Base-by-base conservation (phyloP, 2,113 vertebrate genomes). In the Oxyruncus cristatus region DNA sequence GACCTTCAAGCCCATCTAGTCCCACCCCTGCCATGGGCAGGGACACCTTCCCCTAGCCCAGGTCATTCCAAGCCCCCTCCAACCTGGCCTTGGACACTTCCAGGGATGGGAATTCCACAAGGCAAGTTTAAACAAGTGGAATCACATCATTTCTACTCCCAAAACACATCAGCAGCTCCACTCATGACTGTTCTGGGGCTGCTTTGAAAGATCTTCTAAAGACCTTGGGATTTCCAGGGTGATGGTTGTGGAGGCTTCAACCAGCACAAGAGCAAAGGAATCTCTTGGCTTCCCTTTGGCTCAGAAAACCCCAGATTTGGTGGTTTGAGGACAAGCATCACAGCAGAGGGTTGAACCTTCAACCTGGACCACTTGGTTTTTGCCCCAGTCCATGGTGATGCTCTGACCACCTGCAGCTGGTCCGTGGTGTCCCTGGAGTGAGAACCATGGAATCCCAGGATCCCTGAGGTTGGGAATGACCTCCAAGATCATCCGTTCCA, bases 31-130 rank as follows among this genome's bases (percentile, higher is more conserved):
- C 66, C 53, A 27, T 21, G 17, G 27, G 12, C 6, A 67, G 21
- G 77, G 63, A 58, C 16, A 17, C 1, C 13, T 56, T 7, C 12
- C 11, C 1, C 6, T 7, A 0, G 26, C 17, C n/a, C 46, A 12
- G 58, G 8, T 2, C 3, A 12, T 6, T 55, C 49, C 61, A 41
- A 62, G 37, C 61, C 37, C 39, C 11, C 2, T 59, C 59, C 46
- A 78, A 0, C 23, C 13, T 16, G 30, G 30, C 11, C 55, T 52
- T 6, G 75, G 47, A 5, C 23, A 28, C 6, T 42, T 1, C 58
- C 75, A 41, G 35, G 13, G 46, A 50, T 77, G 35, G 28, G 44
- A 19, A 19, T 42, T 61, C 59, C 76, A 7, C 39, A 32, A 53
- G 27, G 30, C 28, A n/a, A 33, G 7, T 14, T 72, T 41, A 26